These are phyloP conservation scores for Garra rufa DNA, from an alignment of 2,113 vertebrate genomes.

Conservation along the genomic window DNA sequence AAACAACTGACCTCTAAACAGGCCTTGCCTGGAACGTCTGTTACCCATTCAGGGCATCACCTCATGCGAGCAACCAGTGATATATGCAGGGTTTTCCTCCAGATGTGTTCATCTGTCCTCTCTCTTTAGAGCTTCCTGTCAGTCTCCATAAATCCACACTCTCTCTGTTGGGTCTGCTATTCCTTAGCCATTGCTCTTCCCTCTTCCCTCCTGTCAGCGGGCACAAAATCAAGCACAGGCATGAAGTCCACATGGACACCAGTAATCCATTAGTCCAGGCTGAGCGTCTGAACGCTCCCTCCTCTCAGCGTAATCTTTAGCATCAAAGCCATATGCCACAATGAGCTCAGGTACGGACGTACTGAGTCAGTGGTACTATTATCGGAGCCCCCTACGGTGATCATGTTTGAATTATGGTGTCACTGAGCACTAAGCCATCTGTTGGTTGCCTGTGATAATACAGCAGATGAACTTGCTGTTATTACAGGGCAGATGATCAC, in stretches of 20 bases:
- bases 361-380: neutral
- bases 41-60: neutral
- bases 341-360: neutral
- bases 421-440: conserved; percentile 14
- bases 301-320: neutral
- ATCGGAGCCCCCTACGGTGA: neutral
- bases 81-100: conserved; percentile 23
- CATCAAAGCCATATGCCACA: conserved; percentile 10
- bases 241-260: conserved; percentile 34
- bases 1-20: conserved; percentile 6
- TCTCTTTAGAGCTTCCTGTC: conserved; percentile 42
- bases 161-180: conserved; percentile 65
- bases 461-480: neutral
- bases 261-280: conserved; percentile 4
- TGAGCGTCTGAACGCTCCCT: neutral
- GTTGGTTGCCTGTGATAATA: neutral
- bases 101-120: conserved; percentile 42
- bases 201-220: conserved; percentile 45
- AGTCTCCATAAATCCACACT: conserved; percentile 59
- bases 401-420: conserved; percentile 32
- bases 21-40: neutral
- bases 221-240: conserved; percentile 49
- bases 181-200: conserved; percentile 29
- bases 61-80: neutral
- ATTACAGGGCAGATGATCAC: conserved; percentile 12